Base-by-base conservation (phyloP, 1,140 invertebrate genomes). In the Aphelinus certus region DNA sequence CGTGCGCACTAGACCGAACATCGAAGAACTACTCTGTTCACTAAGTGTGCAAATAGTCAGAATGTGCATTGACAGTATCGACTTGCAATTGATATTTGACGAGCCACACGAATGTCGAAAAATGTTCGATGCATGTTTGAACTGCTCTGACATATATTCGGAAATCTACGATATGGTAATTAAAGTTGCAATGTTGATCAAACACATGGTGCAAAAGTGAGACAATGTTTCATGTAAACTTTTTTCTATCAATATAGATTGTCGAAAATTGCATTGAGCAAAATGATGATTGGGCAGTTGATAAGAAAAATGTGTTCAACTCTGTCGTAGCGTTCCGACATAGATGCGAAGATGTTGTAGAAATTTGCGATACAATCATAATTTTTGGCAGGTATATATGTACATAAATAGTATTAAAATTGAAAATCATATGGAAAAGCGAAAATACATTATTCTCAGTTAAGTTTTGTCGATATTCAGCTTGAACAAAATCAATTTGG, bases 311-410 rank as follows among this genome's bases (percentile, higher is more conserved):
- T 0, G 93, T 97, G 73, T 97, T 97, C 83, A 94, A 95, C 82
- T 93, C 94, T 80, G 89, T 97, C 3, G 92, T 96, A 81, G 94
- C 94, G 0, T 97, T 96, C 82, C 90, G 95, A 49, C 93, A 96
- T 85, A 89, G 96, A 76, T 94, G 96, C 79, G 91, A 92, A 72
- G 95, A 97, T 86, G 89, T 97, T 78, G 90, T 96, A 51, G 94
- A 96, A 85, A 93, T 97, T 58, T 95, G 93, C 80, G 90, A 94
- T 71, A 88, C 91, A 49, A 93, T 93, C 89, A 91, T 92, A 67
- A 90, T 92, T 68, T 94, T 94, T 83, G 92, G 92, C 56, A 91
- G 91, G 91, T 92, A 83, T 4, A 10, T 43, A 9, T 53, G 26
- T 26, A 26, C 26, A 26, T 26, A 26, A 26, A 26, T 26, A 26